A percentile compares a stretch with the other conserved stretches of the same genome.
Evolutionary conservation across 2,888 invertebrate species (phyloP).

Genomic region (Conus canariensis): DNA sequence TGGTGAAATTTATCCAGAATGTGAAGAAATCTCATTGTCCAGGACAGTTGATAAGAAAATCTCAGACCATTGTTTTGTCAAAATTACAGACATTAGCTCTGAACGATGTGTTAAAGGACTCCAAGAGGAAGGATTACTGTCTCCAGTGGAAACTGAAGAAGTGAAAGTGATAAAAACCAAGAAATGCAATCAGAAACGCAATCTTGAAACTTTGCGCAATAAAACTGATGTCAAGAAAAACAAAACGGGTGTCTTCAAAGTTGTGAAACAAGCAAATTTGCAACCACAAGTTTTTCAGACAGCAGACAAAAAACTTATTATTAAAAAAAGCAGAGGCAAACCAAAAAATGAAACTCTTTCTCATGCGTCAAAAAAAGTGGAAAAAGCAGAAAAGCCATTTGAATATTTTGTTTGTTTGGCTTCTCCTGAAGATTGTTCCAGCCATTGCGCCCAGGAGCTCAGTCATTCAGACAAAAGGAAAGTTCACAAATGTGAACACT

Average conservation of each 20-base stretch:
- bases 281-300: background rate
- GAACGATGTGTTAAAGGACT: background rate
- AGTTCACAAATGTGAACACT: conserved; percentile 31
- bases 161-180: background rate
- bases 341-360: background rate
- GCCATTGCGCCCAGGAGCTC: background rate
- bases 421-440: background rate
- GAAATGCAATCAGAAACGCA: too few species aligned
- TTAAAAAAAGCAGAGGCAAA: background rate
- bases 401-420: background rate
- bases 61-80: background rate
- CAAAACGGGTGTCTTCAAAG: background rate
- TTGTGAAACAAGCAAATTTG: background rate
- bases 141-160: background rate
- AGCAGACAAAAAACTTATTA: background rate
- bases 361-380: background rate
- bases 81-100: background rate
- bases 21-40: too few species aligned
- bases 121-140: background rate
- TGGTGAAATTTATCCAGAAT: background rate
- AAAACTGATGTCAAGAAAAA: background rate
- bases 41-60: background rate
- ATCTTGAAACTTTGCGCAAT: background rate
- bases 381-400: background rate
- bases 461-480: background rate